Evolutionary conservation across 2,888 invertebrate species (phyloP).

Genomic region (Polyommatus iphigenia): DNA sequence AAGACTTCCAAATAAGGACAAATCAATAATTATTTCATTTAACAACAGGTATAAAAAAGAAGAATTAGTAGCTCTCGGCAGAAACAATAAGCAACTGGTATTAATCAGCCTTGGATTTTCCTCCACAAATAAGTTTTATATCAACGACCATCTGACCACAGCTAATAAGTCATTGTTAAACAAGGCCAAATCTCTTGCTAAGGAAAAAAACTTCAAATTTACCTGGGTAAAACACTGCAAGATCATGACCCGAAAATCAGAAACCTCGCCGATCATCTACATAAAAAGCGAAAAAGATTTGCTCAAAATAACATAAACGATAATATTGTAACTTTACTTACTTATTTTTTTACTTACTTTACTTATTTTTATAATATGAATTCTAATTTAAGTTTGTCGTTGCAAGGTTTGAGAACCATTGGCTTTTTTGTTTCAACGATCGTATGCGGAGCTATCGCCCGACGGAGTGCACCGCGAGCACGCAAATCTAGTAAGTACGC

Average conservation of each 20-base stretch:
- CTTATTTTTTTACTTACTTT: too few species aligned
- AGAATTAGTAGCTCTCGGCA: neutral
- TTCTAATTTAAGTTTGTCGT: too few species aligned
- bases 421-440: too few species aligned
- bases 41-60: constrained; percentile 1
- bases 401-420: too few species aligned
- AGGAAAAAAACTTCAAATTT: constrained; percentile 1
- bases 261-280: neutral
- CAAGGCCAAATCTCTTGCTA: neutral
- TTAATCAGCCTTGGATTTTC: neutral
- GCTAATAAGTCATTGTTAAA: constrained; percentile 1
- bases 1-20: neutral
- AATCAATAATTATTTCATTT: neutral
- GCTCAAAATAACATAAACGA: neutral
- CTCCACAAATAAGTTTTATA: neutral
- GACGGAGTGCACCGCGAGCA: too few species aligned
- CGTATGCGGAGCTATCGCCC: too few species aligned
- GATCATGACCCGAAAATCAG: constrained; percentile 4
- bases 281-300: neutral
- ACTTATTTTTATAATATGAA: too few species aligned
- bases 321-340: too few species aligned
- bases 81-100: neutral
- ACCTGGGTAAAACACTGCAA: constrained; percentile 5
- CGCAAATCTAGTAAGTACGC: too few species aligned
- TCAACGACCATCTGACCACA: neutral